Percentiles rank a stretch among this genome's conserved stretches.
Conservation (phyloP, 1,140 invertebrate species). For the Ceratosolen fusciceps region DNA sequence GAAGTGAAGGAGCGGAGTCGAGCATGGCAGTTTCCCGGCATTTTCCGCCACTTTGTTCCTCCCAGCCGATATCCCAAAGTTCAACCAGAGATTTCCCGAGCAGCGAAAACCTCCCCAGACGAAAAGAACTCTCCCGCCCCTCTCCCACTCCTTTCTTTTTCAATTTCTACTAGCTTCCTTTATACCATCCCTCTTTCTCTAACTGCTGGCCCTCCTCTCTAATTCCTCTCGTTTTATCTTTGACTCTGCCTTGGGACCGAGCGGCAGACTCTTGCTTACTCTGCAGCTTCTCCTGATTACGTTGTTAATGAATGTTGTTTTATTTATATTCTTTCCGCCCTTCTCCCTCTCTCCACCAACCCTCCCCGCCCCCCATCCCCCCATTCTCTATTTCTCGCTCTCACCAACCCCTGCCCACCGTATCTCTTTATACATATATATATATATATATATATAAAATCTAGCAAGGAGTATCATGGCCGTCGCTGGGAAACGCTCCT, state of each 20-base stretch:
- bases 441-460: too few relatives aligned
- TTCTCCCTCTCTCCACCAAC: too few relatives aligned
- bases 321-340: too few relatives aligned
- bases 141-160: constrained; percentile 12
- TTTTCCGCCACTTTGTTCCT: constrained; percentile 29
- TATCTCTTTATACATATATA: neutral
- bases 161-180: constrained; percentile 23
- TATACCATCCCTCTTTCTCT: neutral
- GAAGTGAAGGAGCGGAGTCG: neutral
- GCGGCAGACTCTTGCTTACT: neutral
- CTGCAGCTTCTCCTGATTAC: neutral
- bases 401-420: too few relatives aligned
- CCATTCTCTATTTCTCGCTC: too few relatives aligned
- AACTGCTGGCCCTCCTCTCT: constrained; percentile 4
- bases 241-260: constrained; percentile 8
- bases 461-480: too few relatives aligned
- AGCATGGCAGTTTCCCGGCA: constrained; percentile 16
- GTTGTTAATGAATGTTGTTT: neutral
- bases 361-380: too few relatives aligned
- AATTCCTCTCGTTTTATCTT: constrained; percentile 35
- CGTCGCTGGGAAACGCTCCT: too few relatives aligned
- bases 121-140: constrained; percentile 11
- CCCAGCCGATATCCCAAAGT: constrained; percentile 42
- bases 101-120: neutral
- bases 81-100: constrained; percentile 29